Conservation (phyloP, 2,797 vertebrate genomes). For the Brachymystax lenok region DNA sequence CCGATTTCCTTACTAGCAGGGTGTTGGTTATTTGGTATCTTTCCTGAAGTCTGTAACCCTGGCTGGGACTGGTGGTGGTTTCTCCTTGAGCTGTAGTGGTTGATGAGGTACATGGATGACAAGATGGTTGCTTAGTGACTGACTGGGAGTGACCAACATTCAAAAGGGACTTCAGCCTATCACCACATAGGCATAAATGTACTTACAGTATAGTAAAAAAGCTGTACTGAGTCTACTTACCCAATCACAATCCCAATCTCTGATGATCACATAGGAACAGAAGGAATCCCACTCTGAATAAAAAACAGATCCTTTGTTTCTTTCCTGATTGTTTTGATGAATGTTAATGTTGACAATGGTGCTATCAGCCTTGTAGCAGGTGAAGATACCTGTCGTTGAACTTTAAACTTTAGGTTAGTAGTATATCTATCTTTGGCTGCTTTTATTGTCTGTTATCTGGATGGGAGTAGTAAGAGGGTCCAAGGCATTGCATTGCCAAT, state of each 20-base stretch:
- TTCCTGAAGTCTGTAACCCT: slow-evolving; percentile 18
- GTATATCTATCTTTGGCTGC: neutral
- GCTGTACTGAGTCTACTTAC: neutral
- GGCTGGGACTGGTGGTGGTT: slow-evolving; percentile 37
- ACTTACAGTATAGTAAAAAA: neutral
- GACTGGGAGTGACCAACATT: too few relatives aligned
- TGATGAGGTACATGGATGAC: slow-evolving; percentile 46
- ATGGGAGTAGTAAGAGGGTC: neutral
- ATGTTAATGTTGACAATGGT: slow-evolving; percentile 55
- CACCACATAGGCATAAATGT: slow-evolving; percentile 11
- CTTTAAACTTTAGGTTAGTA: neutral
- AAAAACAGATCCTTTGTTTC: slow-evolving; percentile 28
- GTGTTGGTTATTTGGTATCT: slow-evolving; percentile 55
- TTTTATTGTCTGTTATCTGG: slow-evolving; percentile 12
- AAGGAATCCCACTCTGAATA: neutral
- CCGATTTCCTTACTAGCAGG: slow-evolving; percentile 47
- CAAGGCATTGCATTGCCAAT: too few relatives aligned
- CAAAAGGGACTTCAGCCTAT: slow-evolving; percentile 4
- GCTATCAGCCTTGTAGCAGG: slow-evolving; percentile 58
- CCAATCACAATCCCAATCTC: neutral
- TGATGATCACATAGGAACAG: neutral
- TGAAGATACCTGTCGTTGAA: slow-evolving; percentile 38
- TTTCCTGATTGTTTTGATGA: slow-evolving; percentile 29
- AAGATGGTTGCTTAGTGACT: slow-evolving; percentile 33
- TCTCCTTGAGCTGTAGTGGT: slow-evolving; percentile 50